A percentile compares a stretch with the other conserved stretches of the same genome.
Evolutionary conservation across 2,797 vertebrate genomes (phyloP).

Genomic region (Tiaroga cobitis): DNA sequence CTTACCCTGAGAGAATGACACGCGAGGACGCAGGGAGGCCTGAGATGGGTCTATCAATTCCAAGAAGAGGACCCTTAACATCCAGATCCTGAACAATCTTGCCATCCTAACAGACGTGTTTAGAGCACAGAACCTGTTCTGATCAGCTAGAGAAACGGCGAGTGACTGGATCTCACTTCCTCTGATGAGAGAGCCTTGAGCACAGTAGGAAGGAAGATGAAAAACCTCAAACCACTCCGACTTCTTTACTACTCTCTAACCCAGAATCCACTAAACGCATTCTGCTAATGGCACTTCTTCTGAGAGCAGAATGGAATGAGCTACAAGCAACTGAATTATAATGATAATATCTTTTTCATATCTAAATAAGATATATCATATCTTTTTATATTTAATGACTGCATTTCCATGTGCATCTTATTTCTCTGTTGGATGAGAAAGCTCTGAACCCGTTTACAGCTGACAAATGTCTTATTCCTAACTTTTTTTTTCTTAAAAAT

Average conservation of each 20-base stretch:
- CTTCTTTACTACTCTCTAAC: neutral
- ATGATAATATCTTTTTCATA: neutral
- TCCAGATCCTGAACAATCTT: neutral
- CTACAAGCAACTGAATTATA: neutral
- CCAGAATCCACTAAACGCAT: neutral
- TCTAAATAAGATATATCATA: neutral
- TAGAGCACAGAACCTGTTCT: neutral
- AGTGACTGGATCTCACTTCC: constrained; percentile 17
- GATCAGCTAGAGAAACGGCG: neutral
- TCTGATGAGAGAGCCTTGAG: neutral
- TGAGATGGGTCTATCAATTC: neutral
- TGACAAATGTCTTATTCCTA: neutral
- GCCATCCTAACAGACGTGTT: neutral
- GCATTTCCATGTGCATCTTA: neutral
- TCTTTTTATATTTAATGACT: neutral
- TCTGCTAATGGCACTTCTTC: constrained; percentile 13
- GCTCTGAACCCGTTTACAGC: neutral
- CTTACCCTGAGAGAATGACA: constrained; percentile 30
- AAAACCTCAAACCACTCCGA: constrained; percentile 23
- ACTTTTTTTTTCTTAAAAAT: no score
- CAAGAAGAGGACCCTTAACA: neutral
- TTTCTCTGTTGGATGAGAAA: neutral
- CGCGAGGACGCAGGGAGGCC: neutral
- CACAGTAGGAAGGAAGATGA: neutral
- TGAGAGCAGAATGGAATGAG: neutral